phyloP scores from a whole-genome alignment of 1,140 invertebrate genomes.

The Melitaea cinxia region DNA sequence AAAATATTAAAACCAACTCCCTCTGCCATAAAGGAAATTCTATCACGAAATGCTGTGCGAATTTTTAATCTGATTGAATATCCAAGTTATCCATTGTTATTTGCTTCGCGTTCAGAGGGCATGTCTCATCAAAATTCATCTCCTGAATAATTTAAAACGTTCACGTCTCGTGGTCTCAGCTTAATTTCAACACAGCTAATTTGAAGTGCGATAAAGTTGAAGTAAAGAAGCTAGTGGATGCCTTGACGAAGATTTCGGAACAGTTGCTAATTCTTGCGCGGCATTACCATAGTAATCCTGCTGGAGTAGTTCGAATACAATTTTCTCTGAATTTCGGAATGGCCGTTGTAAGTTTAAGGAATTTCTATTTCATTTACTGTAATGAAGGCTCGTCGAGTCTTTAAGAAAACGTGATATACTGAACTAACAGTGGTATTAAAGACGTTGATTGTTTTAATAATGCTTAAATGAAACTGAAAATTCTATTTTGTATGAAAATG shows the following conservation, averaged over 20 bases:
- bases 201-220: conserved; percentile 15
- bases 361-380: no score
- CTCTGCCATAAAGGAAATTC: conserved; percentile 1
- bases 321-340: no score
- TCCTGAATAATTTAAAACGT: conserved; percentile 15
- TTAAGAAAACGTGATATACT: no score
- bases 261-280: neutral
- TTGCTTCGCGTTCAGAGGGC: conserved; percentile 10
- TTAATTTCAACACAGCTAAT: conserved; percentile 18
- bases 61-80: conserved; percentile 10
- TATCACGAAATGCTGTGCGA: conserved; percentile 7
- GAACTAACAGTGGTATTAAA: no score
- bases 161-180: conserved; percentile 9
- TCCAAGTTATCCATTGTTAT: conserved; percentile 12
- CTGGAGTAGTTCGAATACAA: neutral
- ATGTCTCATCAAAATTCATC: conserved; percentile 15
- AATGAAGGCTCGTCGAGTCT: no score
- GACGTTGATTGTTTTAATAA: no score
- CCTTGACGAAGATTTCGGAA: conserved; percentile 4
- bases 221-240: conserved; percentile 7
- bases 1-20: no score
- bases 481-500: no score
- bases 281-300: conserved; percentile 3
- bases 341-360: no score
- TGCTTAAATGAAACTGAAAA: no score